Percentiles rank a stretch among this genome's conserved stretches.
phyloP scores from a whole-genome alignment of 2,797 vertebrate species.

The Micromesistius poutassou region DNA sequence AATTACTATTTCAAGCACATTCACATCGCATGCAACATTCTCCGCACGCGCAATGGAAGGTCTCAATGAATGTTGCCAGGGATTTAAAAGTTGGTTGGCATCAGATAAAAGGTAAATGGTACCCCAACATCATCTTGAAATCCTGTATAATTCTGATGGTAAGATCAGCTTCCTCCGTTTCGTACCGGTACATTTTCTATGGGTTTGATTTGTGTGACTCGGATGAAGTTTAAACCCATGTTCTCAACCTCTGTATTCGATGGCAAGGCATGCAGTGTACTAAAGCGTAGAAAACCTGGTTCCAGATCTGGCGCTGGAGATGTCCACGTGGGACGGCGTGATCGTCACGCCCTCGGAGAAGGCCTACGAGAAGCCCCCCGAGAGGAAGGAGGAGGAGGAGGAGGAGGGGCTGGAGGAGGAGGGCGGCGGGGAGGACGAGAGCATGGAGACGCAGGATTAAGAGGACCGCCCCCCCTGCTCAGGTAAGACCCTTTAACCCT shows the following conservation, averaged over 20 bases:
- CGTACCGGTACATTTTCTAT: background rate
- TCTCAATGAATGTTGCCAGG: background rate
- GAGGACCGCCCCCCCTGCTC: background rate
- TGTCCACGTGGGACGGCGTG: conserved; percentile 97
- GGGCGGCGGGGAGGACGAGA: conserved; percentile 88
- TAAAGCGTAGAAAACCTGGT: background rate
- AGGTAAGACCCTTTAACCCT: background rate
- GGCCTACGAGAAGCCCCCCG: conserved; percentile 93
- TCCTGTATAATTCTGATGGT: background rate
- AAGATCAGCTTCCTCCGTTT: background rate
- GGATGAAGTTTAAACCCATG: background rate
- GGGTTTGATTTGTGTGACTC: background rate
- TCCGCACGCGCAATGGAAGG: background rate
- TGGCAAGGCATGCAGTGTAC: background rate
- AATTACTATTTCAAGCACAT: background rate
- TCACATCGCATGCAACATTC: background rate
- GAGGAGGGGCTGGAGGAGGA: conserved; percentile 88
- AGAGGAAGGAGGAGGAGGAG: conserved; percentile 95
- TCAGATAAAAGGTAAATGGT: background rate
- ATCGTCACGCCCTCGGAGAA: conserved; percentile 97
- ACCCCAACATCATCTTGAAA: background rate
- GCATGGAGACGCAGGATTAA: conserved; percentile 97
- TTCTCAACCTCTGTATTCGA: background rate
- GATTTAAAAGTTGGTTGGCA: background rate
- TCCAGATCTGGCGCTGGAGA: conserved; percentile 87